Evolutionary conservation across 2,113 vertebrate genomes (phyloP), one percentile per base, ranked within the genome.

Genomic region (Scytalopus superciliaris): DNA sequence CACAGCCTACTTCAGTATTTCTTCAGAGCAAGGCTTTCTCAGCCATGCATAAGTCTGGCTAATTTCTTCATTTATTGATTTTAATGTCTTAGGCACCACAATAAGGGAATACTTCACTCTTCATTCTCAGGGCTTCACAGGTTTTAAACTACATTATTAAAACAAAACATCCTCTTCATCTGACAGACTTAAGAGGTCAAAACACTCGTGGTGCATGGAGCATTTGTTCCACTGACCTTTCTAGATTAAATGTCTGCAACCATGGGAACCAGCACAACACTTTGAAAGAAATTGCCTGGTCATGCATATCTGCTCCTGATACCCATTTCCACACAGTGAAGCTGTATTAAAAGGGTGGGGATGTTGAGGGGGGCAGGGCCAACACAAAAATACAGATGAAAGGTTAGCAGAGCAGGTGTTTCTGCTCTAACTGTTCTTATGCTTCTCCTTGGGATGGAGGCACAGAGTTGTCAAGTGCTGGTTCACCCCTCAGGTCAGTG

Each of bases 221-320:
- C 49, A 85, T 96, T 94, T 93, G 40, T 79, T 94, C 75, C 85
- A 64, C 78, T 93, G 90, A 90, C 90, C 92, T 93, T 97, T 94
- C 31, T 63, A 93, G 70, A 93, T 49, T 57, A 79, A 81, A 55
- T 77, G 78, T 33, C 50, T 94, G 89, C 84, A 93, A 67, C 95
- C 89, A 87, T 86, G 83, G 95, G 94, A 96, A 94, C 88, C 19
- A 73, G 24, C 23, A 57, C 40, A 62, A 30, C 16, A 31, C 31
- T 74, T 74, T 72, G 73, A 90, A 89, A 86, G 73, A 39, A 56
- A 60, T 89, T 4, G 3, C 50, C 76, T 87, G 68, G 28, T 92
- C 89, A 78, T 1, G 2, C 56, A 37, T 75, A 78, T 67, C 47
- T 5, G 2, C 35, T 89, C 84, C 14, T 86, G 83, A 81, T n/a